Evolutionary conservation across 2,797 vertebrate species (phyloP).

Genomic region (Salarias fasciatus): DNA sequence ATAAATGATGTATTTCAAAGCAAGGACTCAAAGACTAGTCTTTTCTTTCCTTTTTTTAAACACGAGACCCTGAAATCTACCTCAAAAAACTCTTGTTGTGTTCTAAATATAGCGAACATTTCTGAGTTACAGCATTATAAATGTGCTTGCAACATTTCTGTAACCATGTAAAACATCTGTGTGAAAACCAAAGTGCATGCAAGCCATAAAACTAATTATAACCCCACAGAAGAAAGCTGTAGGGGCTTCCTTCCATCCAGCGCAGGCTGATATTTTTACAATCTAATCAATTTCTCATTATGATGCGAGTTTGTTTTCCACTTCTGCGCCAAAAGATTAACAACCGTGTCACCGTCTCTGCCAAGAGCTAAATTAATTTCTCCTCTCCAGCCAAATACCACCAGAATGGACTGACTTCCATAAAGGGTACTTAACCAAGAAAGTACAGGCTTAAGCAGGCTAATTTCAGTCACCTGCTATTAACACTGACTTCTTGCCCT

Average conservation of each 20-base stretch:
- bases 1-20: too few relatives aligned
- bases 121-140: constrained; percentile 21
- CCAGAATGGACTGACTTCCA: constrained; percentile 13
- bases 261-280: constrained; percentile 40
- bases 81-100: too few relatives aligned
- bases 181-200: constrained; percentile 11
- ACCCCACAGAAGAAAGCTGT: constrained; percentile 12
- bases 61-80: too few relatives aligned
- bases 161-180: constrained; percentile 29
- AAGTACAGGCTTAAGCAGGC: constrained; percentile 14
- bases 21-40: neutral
- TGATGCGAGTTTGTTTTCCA: constrained; percentile 36
- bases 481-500: constrained; percentile 38
- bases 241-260: constrained; percentile 20
- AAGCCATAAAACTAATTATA: constrained; percentile 30
- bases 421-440: too few relatives aligned
- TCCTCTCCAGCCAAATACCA: constrained; percentile 45
- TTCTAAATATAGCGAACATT: neutral
- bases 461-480: constrained; percentile 50
- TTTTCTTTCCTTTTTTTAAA: neutral
- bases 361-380: constrained; percentile 47
- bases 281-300: constrained; percentile 62
- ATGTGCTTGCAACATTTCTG: neutral
- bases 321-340: constrained; percentile 43
- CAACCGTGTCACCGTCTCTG: constrained; percentile 16